Evolutionary conservation across 2,797 vertebrate genomes (phyloP).

Genomic region (Oceanodroma leucorhoa): DNA sequence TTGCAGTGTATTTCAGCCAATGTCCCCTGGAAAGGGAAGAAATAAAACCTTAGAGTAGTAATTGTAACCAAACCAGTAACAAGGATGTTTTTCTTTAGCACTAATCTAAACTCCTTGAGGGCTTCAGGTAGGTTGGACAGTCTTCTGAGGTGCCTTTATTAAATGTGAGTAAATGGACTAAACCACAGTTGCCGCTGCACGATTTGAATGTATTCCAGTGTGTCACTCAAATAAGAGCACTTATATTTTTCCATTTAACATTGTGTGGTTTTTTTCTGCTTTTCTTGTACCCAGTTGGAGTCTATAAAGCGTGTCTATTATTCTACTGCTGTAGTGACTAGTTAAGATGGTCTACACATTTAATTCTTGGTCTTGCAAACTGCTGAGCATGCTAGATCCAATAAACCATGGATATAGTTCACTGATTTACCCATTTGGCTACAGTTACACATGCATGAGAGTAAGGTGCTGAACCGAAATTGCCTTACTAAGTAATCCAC

Average conservation of each 20-base stretch:
- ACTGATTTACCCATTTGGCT: not conserved
- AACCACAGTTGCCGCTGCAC: fast-evolving
- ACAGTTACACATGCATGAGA: not conserved
- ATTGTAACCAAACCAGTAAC: not conserved
- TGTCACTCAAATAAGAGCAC: not conserved
- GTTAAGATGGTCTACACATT: not conserved
- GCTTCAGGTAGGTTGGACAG: not conserved
- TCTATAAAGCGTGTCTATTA: not conserved
- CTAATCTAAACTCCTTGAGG: not conserved
- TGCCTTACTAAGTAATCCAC: not conserved
- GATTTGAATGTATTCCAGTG: not conserved
- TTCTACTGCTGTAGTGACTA: not conserved
- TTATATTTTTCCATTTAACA: not conserved
- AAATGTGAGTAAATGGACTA: not conserved
- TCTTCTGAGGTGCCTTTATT: not conserved
- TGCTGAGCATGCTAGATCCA: not conserved
- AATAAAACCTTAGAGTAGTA: not conserved
- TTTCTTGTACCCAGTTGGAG: not conserved
- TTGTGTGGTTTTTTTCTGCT: fast-evolving
- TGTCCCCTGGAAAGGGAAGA: not conserved
- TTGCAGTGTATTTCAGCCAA: not conserved
- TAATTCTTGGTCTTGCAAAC: not conserved
- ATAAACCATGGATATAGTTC: not conserved
- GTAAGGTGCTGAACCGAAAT: not conserved
- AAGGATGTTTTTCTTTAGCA: not conserved